A percentile compares a stretch with the other conserved stretches of the same genome.
Conservation (phyloP, 2,797 vertebrate species). For the Characodon lateralis region DNA sequence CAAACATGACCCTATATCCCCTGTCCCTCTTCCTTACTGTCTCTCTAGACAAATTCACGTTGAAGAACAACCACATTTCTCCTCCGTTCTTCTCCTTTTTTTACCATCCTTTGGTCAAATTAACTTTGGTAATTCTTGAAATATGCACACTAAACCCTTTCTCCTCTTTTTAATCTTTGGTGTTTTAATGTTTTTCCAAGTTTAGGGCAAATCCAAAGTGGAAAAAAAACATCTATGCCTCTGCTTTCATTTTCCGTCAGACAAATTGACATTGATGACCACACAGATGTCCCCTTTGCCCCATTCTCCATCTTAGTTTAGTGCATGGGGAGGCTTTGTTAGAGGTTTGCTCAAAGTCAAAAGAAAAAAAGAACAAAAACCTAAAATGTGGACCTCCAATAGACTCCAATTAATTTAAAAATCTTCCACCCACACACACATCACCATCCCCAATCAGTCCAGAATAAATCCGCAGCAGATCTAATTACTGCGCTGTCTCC, state of each 20-base stretch:
- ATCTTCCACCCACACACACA: constrained; percentile 55
- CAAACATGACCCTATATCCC: constrained; percentile 78
- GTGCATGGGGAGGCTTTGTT: constrained; percentile 55
- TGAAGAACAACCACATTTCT: constrained; percentile 61
- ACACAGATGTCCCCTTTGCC: constrained; percentile 20
- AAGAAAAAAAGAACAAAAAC: constrained; percentile 84
- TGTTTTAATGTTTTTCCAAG: constrained; percentile 12
- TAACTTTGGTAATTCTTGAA: constrained; percentile 38
- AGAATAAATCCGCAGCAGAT: constrained; percentile 99
- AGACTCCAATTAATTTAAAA: constrained; percentile 99
- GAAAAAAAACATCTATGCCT: constrained; percentile 6
- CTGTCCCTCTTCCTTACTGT: neutral
- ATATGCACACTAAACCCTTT: neutral
- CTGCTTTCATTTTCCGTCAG: constrained; percentile 16
- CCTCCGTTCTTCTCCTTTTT: constrained; percentile 71
- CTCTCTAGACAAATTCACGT: constrained; percentile 41
- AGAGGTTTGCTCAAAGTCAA: constrained; percentile 60
- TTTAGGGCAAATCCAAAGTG: constrained; percentile 19
- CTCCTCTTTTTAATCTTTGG: neutral
- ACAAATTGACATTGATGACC: constrained; percentile 45
- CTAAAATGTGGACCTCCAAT: constrained; percentile 98
- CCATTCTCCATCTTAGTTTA: neutral
- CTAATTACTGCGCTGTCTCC: constrained; percentile 98
- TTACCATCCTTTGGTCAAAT: constrained; percentile 36
- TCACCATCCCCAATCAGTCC: constrained; percentile 89